Evolutionary conservation across 1,140 invertebrate genomes (phyloP), one percentile per base, ranked within the genome.

Genomic region (Psilanteris sp.): DNA sequence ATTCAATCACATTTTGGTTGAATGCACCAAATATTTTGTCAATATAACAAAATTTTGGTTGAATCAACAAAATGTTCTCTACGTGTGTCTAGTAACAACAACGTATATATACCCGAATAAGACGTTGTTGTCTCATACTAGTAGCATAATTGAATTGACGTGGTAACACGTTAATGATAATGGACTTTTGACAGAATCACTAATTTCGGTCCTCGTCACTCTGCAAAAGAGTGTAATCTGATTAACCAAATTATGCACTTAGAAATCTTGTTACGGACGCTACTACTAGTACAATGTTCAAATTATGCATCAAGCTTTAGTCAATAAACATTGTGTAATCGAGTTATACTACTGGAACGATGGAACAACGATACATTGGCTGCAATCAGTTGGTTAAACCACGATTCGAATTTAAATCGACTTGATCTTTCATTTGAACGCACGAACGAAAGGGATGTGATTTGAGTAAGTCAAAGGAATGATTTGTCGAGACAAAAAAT

Each of bases 101-200:
- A 36, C n/a, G n/a, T n/a, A n/a, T 36, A 10, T 22, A 9, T 31
- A 14, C 7, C 39, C 41, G 43, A 50, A 37, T 52, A 70, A 50
- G 52, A 59, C 24, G 34, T 15, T 10, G 50, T 37, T 36, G 67
- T 61, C 32, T 39, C 46, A 15, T 46, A 34, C 18, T 29, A 13
- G 26, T n/a, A 13, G 59, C 43, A 50, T 70, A 62, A 55, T 52
- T 61, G 44, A 55, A 59, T 44, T 14, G 48, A 46, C 48, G 68
- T 44, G 32, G 31, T 55, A 41, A 1, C 10, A 16, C 14, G 27
- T 36, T 72, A 72, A 72, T 72, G 37, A 72, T 54, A 62, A 72
- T 72, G 68, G 68, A 72, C 55, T 72, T 72, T 50, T 72, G 68
- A 46, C 46, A 39, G 55, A 46, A 62, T 72, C 37, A 62, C 62